These are phyloP conservation scores for Euclidia mi DNA, from an alignment of 2,888 invertebrate genomes.

Conservation along the genomic window DNA sequence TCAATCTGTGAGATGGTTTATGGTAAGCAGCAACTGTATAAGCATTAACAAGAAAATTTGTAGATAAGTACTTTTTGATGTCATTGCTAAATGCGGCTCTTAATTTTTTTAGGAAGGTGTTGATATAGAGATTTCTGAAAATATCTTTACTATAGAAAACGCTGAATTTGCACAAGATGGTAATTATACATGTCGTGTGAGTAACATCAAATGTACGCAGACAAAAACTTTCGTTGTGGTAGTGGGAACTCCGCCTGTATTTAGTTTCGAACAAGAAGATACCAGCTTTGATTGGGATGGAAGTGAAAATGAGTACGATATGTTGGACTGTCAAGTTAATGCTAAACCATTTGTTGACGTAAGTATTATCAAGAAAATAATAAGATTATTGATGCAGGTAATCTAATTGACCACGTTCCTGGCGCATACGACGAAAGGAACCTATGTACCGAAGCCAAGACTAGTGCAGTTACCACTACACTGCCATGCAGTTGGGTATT, in stretches of 20 bases:
- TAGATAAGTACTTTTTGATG: too few species aligned
- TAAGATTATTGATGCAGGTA: too few species aligned
- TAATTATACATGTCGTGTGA: conserved; percentile 55
- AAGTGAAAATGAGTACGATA: conserved; percentile 13
- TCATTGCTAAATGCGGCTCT: too few species aligned
- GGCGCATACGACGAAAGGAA: too few species aligned
- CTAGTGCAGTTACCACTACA: too few species aligned
- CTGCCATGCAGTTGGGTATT: too few species aligned
- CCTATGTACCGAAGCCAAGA: too few species aligned
- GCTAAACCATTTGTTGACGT: conserved; percentile 38
- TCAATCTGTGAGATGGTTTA: conserved; percentile 39
- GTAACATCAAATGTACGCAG: conserved; percentile 31
- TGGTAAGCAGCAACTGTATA: conserved; percentile 34
- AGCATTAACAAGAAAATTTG: too few species aligned
- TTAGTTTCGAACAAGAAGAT: conserved; percentile 1
- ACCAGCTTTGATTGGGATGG: conserved; percentile 33
- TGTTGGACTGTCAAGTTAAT: conserved; percentile 22
- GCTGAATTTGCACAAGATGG: conserved; percentile 29
- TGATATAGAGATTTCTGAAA: conserved; percentile 6
- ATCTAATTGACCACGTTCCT: too few species aligned
- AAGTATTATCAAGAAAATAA: too few species aligned
- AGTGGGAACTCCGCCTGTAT: conserved; percentile 40
- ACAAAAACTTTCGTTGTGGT: conserved; percentile 46
- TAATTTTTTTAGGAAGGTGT: conserved; percentile 13
- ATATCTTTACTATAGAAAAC: conserved; percentile 16